Percentiles rank a stretch among this genome's conserved stretches.
phyloP scores from a whole-genome alignment of 2,888 invertebrate species.

The Polylopha cassiicola region DNA sequence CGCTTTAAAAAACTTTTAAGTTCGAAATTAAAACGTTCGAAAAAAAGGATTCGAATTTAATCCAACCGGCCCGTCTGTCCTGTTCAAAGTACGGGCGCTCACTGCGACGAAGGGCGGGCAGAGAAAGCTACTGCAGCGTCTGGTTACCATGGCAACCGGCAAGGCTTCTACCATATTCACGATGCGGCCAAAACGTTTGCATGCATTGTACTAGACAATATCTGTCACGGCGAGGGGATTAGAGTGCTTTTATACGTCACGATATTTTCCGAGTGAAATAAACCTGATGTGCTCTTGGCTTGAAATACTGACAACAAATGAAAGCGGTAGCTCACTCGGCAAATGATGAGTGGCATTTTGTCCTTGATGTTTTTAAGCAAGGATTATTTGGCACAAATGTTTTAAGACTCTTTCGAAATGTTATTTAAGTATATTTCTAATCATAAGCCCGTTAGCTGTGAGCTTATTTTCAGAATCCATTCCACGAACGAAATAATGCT shows the following conservation, averaged over 20 bases:
- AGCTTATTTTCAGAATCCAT: too few relatives aligned
- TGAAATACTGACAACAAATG: too few relatives aligned
- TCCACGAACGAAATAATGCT: too few relatives aligned
- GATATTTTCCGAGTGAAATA: conserved; percentile 11
- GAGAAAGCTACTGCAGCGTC: conserved; percentile 68
- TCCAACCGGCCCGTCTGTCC: conserved; percentile 36
- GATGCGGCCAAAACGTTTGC: conserved; percentile 39
- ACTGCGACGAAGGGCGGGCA: conserved; percentile 70
- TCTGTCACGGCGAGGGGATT: conserved; percentile 35
- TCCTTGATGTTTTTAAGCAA: too few relatives aligned
- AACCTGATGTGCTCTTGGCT: too few relatives aligned
- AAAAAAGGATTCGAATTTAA: conserved; percentile 24
- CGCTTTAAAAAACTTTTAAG: too few relatives aligned
- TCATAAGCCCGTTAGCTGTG: too few relatives aligned
- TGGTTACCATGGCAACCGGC: conserved; percentile 59
- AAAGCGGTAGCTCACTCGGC: too few relatives aligned
- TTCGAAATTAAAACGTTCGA: conserved; percentile 15
- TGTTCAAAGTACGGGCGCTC: conserved; percentile 41
- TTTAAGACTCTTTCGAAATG: too few relatives aligned
- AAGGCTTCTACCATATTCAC: conserved; percentile 42
- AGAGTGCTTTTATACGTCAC: conserved; percentile 26
- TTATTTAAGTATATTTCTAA: too few relatives aligned
- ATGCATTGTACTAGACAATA: conserved; percentile 44
- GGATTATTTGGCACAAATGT: too few relatives aligned
- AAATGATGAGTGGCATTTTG: too few relatives aligned